These are phyloP conservation scores for Acanthurus tractus DNA, from an alignment of 2,797 vertebrate species.

Conservation along the genomic window DNA sequence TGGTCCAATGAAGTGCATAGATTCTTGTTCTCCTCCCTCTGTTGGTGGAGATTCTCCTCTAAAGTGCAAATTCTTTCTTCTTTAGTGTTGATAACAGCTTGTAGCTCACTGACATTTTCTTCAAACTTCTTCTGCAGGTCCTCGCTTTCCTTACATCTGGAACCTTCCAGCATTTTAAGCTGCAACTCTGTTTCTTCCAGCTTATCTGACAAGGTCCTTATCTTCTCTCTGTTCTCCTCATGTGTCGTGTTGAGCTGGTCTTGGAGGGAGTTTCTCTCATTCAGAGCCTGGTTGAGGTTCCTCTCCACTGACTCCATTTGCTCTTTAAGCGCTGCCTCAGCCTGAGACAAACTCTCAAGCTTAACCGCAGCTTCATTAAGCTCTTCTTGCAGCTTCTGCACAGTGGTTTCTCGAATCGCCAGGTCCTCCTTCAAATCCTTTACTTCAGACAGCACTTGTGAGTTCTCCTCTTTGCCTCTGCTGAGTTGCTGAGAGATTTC, in stretches of 20 bases:
- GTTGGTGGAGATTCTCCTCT: constrained; percentile 86
- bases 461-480: constrained; percentile 82
- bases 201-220: constrained; percentile 80
- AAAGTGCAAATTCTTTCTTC: constrained; percentile 84
- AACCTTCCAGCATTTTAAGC: constrained; percentile 81
- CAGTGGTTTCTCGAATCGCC: constrained; percentile 80
- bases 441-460: constrained; percentile 80
- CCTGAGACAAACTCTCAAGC: constrained; percentile 83
- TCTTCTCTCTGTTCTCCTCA: constrained; percentile 82
- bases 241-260: constrained; percentile 83
- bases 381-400: constrained; percentile 90
- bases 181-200: constrained; percentile 84
- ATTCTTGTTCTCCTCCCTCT: constrained; percentile 83
- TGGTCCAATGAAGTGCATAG: constrained; percentile 88
- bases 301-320: constrained; percentile 88
- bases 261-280: constrained; percentile 87
- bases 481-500: constrained; percentile 85
- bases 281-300: constrained; percentile 87
- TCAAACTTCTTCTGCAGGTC: constrained; percentile 85
- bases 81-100: constrained; percentile 80
- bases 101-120: constrained; percentile 80
- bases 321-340: constrained; percentile 85
- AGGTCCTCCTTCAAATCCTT: constrained; percentile 87
- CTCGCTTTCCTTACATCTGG: constrained; percentile 82
- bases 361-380: constrained; percentile 85